Percentiles rank a stretch among this genome's conserved stretches.
Evolutionary conservation across 2,797 vertebrate genomes (phyloP).

Genomic region (Garrulus glandarius): DNA sequence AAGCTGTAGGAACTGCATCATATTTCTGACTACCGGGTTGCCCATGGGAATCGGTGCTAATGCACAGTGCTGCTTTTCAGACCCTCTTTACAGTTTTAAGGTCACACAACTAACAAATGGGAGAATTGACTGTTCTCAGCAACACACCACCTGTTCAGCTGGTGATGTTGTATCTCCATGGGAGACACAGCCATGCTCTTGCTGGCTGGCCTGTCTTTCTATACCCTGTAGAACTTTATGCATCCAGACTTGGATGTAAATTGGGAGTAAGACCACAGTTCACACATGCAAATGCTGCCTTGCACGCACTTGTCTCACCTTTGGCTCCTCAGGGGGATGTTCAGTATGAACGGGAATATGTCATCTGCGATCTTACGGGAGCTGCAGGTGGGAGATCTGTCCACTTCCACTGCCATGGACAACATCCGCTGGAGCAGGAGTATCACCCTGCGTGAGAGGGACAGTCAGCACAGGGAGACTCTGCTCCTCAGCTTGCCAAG

Average conservation of each 20-base stretch:
- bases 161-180: neutral
- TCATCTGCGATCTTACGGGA: constrained; percentile 85
- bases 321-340: constrained; percentile 75
- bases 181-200: neutral
- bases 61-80: neutral
- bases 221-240: neutral
- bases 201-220: neutral
- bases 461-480: neutral
- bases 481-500: neutral
- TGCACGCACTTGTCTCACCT: constrained; percentile 67
- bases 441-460: constrained; percentile 72
- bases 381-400: constrained; percentile 84
- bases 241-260: neutral
- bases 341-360: constrained; percentile 81
- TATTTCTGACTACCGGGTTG: neutral
- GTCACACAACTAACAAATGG: neutral
- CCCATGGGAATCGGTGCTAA: neutral
- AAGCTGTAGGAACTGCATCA: neutral
- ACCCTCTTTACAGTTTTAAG: neutral
- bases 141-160: neutral
- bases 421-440: constrained; percentile 89
- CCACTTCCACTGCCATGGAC: constrained; percentile 88
- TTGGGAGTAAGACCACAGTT: neutral
- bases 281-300: neutral
- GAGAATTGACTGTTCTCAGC: neutral